Evolutionary conservation across 2,113 vertebrate species (phyloP).

Genomic region (Henicopernis longicauda): DNA sequence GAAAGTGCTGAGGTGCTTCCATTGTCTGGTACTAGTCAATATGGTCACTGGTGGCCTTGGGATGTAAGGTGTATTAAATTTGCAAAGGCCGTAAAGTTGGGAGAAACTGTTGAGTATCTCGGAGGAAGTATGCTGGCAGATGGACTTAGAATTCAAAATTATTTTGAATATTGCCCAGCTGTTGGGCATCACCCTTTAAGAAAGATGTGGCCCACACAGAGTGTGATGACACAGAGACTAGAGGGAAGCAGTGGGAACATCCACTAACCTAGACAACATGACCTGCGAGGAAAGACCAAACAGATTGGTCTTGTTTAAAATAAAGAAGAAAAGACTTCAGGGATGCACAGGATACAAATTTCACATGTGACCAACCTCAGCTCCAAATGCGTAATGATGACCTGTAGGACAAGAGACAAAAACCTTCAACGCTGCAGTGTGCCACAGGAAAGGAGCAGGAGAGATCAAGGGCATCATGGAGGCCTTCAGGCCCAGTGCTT

Average conservation of each 20-base stretch:
- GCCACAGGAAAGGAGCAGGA: not conserved
- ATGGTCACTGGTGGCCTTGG: not conserved
- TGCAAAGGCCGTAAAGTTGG: not conserved
- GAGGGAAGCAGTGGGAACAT: not conserved
- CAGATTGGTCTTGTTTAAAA: not conserved
- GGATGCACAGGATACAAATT: not conserved
- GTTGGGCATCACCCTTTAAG: not conserved
- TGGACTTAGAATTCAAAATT: not conserved
- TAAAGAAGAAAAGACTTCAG: not conserved
- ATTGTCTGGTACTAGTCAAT: not conserved
- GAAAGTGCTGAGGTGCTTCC: not conserved
- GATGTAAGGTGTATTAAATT: not conserved
- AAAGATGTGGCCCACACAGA: not conserved
- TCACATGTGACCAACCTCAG: fast-evolving
- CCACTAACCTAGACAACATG: not conserved
- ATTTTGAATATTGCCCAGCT: not conserved
- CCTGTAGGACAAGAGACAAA: not conserved
- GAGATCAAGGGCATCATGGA: not conserved
- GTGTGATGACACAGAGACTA: not conserved
- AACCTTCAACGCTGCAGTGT: not conserved
- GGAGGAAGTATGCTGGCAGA: not conserved
- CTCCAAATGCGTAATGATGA: not conserved
- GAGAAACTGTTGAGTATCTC: not conserved
- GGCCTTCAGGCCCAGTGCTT: not conserved
- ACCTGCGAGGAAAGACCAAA: not conserved